Evolutionary conservation across 2,888 invertebrate genomes (phyloP), one percentile per base, ranked within the genome.

Genomic region (Polydesmus complanatus): DNA sequence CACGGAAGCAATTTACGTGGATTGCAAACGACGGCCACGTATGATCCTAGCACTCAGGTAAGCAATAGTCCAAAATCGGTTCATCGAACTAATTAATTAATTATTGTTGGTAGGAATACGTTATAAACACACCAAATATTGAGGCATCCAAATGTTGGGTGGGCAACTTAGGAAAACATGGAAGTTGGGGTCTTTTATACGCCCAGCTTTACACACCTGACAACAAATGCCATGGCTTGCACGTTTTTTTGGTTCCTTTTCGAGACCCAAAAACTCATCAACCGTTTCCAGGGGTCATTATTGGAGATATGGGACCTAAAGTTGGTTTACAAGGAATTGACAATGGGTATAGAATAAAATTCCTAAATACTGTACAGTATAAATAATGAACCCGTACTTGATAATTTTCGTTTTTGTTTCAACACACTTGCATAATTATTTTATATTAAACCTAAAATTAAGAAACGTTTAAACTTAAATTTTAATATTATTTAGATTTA

Each of bases 281-380:
- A 58, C 81, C 89, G 0, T 82, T 77, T 69, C 83, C 88, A 0
- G 92, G 93, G 0, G 81, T 96, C 0, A 81, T 80, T 0, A 86
- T 94, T 0, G 94, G 94, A 0, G 95, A 96, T 72, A 81, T 96
- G 77, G 96, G 96, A 0, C 87, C 88, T 72, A 96, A 96, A 75
- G 78, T 89, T 51, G 94, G 89, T 0, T 78, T 92, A 8, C 91
- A 95, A 73, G 94, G 92, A 1, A 75, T 95, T 50, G 96, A 96
- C 72, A 96, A 96, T 77, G 96, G 96, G 87, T 88, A 68, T 75
- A 68, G 66, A 53, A 52, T 58, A 55, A 59, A 48, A 23, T 48
- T 49, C 11, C 11, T 47, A 47, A 14, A 14, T 47, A 47, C 11
- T 47, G 11, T 14, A 47, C 48, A 47, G n/a, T 14, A 14, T 47